Percentiles rank a stretch among this genome's conserved stretches.
phyloP scores from a whole-genome alignment of 2,113 vertebrate species.

The Catharus fuscescens region DNA sequence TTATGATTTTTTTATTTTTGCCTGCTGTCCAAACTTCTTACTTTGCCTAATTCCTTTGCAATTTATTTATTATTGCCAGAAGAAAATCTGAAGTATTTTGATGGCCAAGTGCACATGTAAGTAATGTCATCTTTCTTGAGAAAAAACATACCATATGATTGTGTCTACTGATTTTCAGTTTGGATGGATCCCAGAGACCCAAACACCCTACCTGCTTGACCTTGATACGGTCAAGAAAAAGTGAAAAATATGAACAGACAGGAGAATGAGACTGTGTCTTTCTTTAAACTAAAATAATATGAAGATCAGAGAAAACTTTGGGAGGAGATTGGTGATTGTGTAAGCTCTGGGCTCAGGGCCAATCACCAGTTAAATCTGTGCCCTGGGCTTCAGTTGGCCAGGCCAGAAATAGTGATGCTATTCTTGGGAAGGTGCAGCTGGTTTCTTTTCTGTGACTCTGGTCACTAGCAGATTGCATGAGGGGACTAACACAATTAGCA shows the following conservation, averaged over 20 bases:
- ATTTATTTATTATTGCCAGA: neutral
- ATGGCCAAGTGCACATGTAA: neutral
- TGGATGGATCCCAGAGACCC: neutral
- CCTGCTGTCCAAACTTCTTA: neutral
- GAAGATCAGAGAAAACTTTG: neutral
- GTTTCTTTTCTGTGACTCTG: neutral
- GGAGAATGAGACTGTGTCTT: neutral
- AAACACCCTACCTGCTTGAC: neutral
- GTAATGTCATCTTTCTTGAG: neutral
- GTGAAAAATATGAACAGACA: neutral
- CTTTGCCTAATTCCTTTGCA: neutral
- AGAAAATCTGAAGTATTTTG: neutral
- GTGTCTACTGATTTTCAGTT: neutral
- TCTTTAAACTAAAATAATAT: neutral
- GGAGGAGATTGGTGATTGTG: neutral
- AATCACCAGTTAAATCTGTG: constrained; percentile 2
- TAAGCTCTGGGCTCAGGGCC: constrained; percentile 10
- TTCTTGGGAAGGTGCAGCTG: constrained; percentile 43
- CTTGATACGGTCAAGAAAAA: neutral
- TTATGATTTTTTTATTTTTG: neutral
- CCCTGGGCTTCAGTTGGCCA: neutral
- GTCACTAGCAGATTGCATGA: neutral
- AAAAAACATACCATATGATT: neutral
- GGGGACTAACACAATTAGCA: neutral
- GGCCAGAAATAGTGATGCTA: constrained; percentile 39